A percentile compares a stretch with the other conserved stretches of the same genome.
phyloP scores from a whole-genome alignment of 2,888 invertebrate genomes.

The Punctoribates punctum region DNA sequence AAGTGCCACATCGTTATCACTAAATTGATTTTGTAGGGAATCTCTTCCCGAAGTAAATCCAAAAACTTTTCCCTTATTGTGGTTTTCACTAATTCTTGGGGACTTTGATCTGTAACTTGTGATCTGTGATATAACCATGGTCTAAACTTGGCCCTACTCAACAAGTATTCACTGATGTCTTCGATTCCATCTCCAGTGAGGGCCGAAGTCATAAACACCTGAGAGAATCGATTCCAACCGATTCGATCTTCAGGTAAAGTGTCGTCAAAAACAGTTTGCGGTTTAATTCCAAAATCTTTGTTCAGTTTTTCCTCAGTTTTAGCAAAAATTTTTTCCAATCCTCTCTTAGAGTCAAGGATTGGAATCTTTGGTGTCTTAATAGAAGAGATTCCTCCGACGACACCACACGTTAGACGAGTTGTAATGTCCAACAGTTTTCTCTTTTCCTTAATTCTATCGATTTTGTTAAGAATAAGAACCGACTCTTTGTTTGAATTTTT shows the following conservation, averaged over 20 bases:
- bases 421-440: constrained; percentile 69
- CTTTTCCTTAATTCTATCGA: constrained; percentile 58
- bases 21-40: constrained; percentile 71
- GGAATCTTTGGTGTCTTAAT: background rate
- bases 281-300: background rate
- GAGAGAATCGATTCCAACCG: constrained; percentile 74
- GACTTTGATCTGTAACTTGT: constrained; percentile 69
- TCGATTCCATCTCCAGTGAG: constrained; percentile 70
- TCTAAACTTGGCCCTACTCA: constrained; percentile 64
- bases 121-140: constrained; percentile 66
- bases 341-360: background rate
- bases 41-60: constrained; percentile 75
- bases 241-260: constrained; percentile 50
- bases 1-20: constrained; percentile 61
- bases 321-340: constrained; percentile 42
- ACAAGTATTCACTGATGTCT: constrained; percentile 69
- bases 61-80: constrained; percentile 77
- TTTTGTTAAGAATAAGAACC: constrained; percentile 85
- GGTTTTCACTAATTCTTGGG: constrained; percentile 66
- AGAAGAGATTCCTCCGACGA: constrained; percentile 51
- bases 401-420: constrained; percentile 63
- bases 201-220: constrained; percentile 89
- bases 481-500: constrained; percentile 58
- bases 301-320: constrained; percentile 41
- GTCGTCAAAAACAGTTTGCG: constrained; percentile 31